Conservation (phyloP, 1,140 invertebrate genomes). For the Meteorus sp. region DNA sequence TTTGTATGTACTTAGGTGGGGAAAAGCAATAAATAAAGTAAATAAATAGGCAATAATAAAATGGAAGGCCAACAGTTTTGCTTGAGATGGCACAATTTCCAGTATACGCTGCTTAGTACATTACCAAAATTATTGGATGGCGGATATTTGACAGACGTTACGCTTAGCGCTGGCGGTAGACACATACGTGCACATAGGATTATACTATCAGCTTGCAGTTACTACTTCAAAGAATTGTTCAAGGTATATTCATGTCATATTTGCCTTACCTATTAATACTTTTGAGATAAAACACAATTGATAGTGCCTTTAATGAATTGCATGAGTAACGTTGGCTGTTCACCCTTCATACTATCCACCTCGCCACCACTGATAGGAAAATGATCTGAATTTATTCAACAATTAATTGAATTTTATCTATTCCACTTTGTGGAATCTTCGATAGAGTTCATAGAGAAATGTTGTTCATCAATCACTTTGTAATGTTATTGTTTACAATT, state of each 20-base stretch:
- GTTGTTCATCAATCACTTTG: no score
- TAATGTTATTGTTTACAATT: slow-evolving; percentile 27
- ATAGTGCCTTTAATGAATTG: no score
- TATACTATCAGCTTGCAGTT: slow-evolving; percentile 87
- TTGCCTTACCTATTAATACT: no score
- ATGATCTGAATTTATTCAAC: no score
- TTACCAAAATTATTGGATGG: slow-evolving; percentile 80
- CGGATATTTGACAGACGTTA: slow-evolving; percentile 87
- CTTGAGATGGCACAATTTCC: slow-evolving; percentile 78
- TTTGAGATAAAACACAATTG: no score
- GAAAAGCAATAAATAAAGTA: background rate
- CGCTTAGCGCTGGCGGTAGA: slow-evolving; percentile 80
- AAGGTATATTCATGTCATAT: slow-evolving; percentile 70
- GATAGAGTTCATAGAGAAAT: background rate
- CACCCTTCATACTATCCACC: no score
- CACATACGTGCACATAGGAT: slow-evolving; percentile 83
- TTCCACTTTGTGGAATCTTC: no score
- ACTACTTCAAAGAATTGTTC: slow-evolving; percentile 89
- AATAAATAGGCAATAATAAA: slow-evolving; percentile 29
- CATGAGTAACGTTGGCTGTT: no score
- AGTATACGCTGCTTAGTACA: slow-evolving; percentile 79
- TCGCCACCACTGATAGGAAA: no score
- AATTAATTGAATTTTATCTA: no score
- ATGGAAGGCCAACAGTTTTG: slow-evolving; percentile 71
- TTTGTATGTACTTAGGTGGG: no score